phyloP scores from a whole-genome alignment of 1,140 invertebrate genomes.

The Agrypnia vestita region DNA sequence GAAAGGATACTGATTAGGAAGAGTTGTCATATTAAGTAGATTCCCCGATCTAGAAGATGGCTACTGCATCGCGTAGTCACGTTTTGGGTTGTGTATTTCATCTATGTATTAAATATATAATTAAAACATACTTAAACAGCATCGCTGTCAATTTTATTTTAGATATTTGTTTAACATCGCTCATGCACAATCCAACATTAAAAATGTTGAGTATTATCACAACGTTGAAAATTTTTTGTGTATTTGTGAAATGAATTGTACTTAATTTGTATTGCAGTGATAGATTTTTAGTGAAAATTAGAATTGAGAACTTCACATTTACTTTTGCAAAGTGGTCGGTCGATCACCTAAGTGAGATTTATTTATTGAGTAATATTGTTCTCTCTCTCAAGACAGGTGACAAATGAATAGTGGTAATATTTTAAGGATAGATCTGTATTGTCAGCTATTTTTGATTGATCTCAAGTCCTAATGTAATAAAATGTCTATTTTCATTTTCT shows the following conservation, averaged over 20 bases:
- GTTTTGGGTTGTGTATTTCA: conserved; percentile 40
- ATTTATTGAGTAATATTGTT: conserved; percentile 8
- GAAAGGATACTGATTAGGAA: too few species aligned
- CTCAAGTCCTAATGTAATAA: conserved; percentile 36
- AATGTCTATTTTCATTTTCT: conserved; percentile 51
- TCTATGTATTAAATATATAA: conserved; percentile 15
- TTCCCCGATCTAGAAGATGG: not conserved
- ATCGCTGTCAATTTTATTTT: not conserved
- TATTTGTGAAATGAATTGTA: conserved; percentile 26
- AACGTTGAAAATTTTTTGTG: not conserved
- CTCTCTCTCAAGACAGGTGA: not conserved
- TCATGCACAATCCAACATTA: conserved; percentile 3
- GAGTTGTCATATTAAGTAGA: not conserved
- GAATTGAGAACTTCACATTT: conserved; percentile 39
- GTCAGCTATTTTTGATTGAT: conserved; percentile 42
- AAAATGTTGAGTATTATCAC: conserved; percentile 7
- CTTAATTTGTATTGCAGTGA: conserved; percentile 32
- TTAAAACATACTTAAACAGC: conserved; percentile 21
- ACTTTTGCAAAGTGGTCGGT: conserved; percentile 2
- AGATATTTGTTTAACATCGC: not conserved
- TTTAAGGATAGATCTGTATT: conserved; percentile 18
- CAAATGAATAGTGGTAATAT: conserved; percentile 18
- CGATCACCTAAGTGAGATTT: not conserved
- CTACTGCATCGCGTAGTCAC: conserved; percentile 7
- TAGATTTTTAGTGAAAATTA: conserved; percentile 20